These are phyloP conservation scores for Tribolium castaneum DNA, from an alignment of 1,140 invertebrate genomes.

Conservation along the genomic window DNA sequence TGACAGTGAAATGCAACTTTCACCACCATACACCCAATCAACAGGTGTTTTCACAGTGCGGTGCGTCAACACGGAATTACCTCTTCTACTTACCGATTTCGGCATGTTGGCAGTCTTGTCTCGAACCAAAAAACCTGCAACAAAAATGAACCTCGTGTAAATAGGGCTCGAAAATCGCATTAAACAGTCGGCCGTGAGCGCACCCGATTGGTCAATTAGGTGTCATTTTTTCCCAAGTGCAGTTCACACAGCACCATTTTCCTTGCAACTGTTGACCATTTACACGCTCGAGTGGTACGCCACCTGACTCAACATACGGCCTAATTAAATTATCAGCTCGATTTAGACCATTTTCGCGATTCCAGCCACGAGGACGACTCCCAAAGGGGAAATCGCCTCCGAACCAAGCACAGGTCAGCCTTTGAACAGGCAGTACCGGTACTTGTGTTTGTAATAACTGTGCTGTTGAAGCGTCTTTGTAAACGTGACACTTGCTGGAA, in stretches of 20 bases:
- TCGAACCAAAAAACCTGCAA: constrained; percentile 35
- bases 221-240: background rate
- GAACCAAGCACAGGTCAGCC: constrained; percentile 37
- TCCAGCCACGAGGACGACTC: background rate
- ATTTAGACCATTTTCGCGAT: background rate
- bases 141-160: background rate
- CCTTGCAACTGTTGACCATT: background rate
- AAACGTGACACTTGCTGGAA: constrained; percentile 9
- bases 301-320: constrained; percentile 3
- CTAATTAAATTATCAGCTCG: constrained; percentile 38
- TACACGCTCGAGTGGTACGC: background rate
- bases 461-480: constrained; percentile 42
- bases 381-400: background rate
- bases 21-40: constrained; percentile 3
- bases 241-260: constrained; percentile 8
- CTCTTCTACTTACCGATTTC: constrained; percentile 44
- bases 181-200: background rate
- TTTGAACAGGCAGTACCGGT: constrained; percentile 50
- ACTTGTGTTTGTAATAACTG: constrained; percentile 46
- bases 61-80: constrained; percentile 10
- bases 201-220: background rate
- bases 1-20: constrained; percentile 16
- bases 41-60: constrained; percentile 36
- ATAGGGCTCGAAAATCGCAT: background rate
- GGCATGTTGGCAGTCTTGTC: constrained; percentile 43